These are phyloP conservation scores for Coranthus polyacanthus DNA, from an alignment of 2,797 vertebrate genomes.

Conservation along the genomic window DNA sequence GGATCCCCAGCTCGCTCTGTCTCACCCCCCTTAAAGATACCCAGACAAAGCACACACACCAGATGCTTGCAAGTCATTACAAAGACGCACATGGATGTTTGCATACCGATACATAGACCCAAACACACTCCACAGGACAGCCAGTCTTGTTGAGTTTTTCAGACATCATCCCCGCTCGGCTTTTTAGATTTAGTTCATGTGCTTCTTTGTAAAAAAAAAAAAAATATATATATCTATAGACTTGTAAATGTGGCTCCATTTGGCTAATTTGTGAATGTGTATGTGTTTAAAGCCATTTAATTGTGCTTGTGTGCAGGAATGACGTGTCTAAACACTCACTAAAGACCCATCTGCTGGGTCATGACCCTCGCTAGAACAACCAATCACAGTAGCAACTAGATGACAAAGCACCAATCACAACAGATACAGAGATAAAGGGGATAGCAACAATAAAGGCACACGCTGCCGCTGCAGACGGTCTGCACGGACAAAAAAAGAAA, in stretches of 20 bases:
- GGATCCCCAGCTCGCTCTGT: slow-evolving; percentile 65
- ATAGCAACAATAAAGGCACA: slow-evolving; percentile 78
- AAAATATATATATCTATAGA: too few relatives aligned
- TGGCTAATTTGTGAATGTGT: slow-evolving; percentile 28
- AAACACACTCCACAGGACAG: slow-evolving; percentile 31
- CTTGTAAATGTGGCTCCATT: background rate
- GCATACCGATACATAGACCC: slow-evolving; percentile 67
- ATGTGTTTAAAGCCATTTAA: slow-evolving; percentile 40
- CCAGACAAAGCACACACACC: slow-evolving; percentile 72
- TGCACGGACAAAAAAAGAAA: slow-evolving; percentile 35
- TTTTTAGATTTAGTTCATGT: slow-evolving; percentile 1
- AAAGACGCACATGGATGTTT: slow-evolving; percentile 61
- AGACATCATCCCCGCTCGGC: background rate
- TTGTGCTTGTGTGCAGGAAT: slow-evolving; percentile 54
- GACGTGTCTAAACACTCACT: slow-evolving; percentile 42
- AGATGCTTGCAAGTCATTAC: slow-evolving; percentile 75
- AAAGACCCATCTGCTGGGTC: slow-evolving; percentile 79
- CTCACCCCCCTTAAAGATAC: slow-evolving; percentile 39
- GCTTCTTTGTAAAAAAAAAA: too few relatives aligned
- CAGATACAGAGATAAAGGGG: slow-evolving; percentile 53
- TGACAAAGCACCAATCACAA: slow-evolving; percentile 75
- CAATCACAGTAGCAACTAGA: slow-evolving; percentile 64
- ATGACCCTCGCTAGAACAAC: slow-evolving; percentile 61
- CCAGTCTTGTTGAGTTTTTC: slow-evolving; percentile 14
- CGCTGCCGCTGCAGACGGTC: slow-evolving; percentile 61